Percentiles rank a stretch among this genome's conserved stretches.
These are phyloP conservation scores for Mirounga angustirostris DNA, from an alignment of 2,113 vertebrate genomes.

Conservation along the genomic window DNA sequence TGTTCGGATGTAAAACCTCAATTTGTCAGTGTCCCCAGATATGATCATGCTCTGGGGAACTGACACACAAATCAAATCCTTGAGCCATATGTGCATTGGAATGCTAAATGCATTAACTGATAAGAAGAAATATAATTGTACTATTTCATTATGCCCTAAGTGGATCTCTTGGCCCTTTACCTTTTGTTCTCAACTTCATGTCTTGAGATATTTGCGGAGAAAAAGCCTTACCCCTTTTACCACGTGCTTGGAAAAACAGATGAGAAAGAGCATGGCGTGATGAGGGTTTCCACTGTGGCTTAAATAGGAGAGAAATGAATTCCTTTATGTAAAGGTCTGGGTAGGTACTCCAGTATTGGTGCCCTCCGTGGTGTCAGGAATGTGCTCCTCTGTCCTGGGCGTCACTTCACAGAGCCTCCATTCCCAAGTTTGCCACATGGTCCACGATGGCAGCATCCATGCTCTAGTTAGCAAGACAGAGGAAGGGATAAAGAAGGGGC, in stretches of 20 bases:
- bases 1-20: not conserved
- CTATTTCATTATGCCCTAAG: not conserved
- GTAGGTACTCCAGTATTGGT: not conserved
- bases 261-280: not conserved
- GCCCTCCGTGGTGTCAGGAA: not conserved
- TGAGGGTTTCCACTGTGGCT: not conserved
- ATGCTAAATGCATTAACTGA: not conserved
- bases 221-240: not conserved
- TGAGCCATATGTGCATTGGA: not conserved
- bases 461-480: not conserved
- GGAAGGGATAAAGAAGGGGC: not conserved
- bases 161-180: not conserved
- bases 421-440: not conserved
- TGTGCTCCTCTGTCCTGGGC: not conserved
- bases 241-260: not conserved
- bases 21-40: not conserved
- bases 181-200: not conserved
- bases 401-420: not conserved
- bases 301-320: not conserved
- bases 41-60: not conserved
- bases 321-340: not conserved
- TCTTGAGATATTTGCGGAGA: conserved; percentile 4
- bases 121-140: not conserved
- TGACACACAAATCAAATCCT: not conserved
- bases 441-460: not conserved